These are phyloP conservation scores for Dascyllus trimaculatus DNA, from an alignment of 2,113 vertebrate species.

Conservation along the genomic window DNA sequence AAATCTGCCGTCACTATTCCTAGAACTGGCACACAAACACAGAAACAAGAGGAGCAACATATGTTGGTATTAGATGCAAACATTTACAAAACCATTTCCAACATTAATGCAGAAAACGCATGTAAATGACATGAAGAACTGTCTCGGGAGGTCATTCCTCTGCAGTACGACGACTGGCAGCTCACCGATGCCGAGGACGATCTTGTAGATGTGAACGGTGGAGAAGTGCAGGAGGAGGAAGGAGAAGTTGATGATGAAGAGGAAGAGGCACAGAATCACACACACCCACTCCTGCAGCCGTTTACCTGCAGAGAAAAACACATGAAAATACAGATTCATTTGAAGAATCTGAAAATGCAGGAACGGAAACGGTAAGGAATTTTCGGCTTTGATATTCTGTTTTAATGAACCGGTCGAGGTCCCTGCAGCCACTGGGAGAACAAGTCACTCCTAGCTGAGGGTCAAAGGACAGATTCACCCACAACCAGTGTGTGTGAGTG, in stretches of 20 bases:
- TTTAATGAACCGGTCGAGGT: slow-evolving; percentile 58
- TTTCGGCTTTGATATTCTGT: neutral
- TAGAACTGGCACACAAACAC: slow-evolving; percentile 74
- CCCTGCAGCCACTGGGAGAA: slow-evolving; percentile 46
- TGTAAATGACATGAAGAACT: neutral
- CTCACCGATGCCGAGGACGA: slow-evolving; percentile 77
- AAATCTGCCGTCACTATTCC: slow-evolving; percentile 90
- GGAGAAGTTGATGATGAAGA: slow-evolving; percentile 79
- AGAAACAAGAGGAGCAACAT: slow-evolving; percentile 6
- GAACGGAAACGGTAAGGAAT: neutral
- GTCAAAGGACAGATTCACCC: slow-evolving; percentile 55
- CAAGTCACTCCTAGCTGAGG: slow-evolving; percentile 39
- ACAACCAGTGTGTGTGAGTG: slow-evolving; percentile 17
- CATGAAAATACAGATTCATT: neutral
- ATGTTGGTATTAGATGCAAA: slow-evolving; percentile 6
- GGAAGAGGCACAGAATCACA: slow-evolving; percentile 79
- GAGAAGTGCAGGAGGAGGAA: slow-evolving; percentile 82
- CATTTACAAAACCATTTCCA: neutral
- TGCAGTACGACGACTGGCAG: neutral
- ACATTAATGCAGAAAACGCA: neutral
- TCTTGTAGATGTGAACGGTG: slow-evolving; percentile 78
- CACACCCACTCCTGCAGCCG: slow-evolving; percentile 79
- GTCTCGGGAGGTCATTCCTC: neutral
- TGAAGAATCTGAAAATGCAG: neutral
- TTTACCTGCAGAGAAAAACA: slow-evolving; percentile 62